Evolutionary conservation across 2,797 vertebrate species (phyloP), one percentile per base, ranked within the genome.

Genomic region (Lagocephalus sceleratus): DNA sequence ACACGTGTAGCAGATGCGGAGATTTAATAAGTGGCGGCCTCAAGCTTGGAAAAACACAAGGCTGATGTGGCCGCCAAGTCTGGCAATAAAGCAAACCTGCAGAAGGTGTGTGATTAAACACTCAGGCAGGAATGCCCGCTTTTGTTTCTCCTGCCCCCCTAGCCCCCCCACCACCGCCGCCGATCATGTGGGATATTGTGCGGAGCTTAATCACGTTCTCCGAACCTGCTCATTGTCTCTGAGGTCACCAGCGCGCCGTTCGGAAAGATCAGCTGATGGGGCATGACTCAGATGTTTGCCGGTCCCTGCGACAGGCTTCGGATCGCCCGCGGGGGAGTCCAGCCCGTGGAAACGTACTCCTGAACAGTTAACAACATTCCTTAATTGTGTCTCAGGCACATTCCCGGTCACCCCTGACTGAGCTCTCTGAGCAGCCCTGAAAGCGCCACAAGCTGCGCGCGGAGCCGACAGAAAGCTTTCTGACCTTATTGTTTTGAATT

Each of bases 371-470:
- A 47, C 54, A 53, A 66, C 81, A 82, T 87, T 75, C 82, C 74
- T 80, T 79, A 76, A 83, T 84, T 82, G 68, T 85, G 81, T 79
- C 78, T 88, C 83, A 87, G 79, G 72, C 69, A 63, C 76, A 82
- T 84, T 79, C 71, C 82, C 69, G 54, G 84, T 85, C 81, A 76
- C 82, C 83, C 81, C 85, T 83, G 63, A 69, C 85, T 79, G 86
- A 70, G 84, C 68, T 47, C 22, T 41, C 66, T 57, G 51, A 71
- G 79, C 66, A 48, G 68, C 47, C 47, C 68, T 57, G 59, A 55
- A 1, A 77, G 64, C 40, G 20, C 76, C 74, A 46, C 62, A 42
- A 64, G 68, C 72, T 76, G 60, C 66, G 73, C 68, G 72, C 63
- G 62, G 71, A 76, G 78, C 56, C 5, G 48, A 67, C 69, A 54